Evolutionary conservation across 2,888 invertebrate genomes (phyloP).

Genomic region (Penaeus monodon): DNA sequence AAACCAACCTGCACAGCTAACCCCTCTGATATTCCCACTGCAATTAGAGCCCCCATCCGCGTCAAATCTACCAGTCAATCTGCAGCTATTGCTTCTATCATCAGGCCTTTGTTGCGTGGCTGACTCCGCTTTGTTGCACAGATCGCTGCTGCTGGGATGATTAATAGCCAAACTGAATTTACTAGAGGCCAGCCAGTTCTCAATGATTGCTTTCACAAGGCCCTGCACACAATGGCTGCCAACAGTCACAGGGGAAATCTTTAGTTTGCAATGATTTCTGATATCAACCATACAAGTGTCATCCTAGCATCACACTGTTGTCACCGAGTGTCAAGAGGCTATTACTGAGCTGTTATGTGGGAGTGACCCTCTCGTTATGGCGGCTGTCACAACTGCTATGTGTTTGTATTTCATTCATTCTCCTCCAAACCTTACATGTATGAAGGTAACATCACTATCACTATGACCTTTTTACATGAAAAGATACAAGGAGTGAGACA

Average conservation of each 20-base stretch:
- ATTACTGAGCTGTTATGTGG: constrained; percentile 12
- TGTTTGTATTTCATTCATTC: not conserved
- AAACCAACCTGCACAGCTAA: constrained; percentile 18
- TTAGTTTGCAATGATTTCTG: too few species aligned
- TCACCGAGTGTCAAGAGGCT: constrained; percentile 15
- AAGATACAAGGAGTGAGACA: too few species aligned
- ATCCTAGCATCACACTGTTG: constrained; percentile 1
- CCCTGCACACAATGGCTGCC: constrained; percentile 1
- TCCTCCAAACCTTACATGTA: too few species aligned
- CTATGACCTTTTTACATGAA: too few species aligned
- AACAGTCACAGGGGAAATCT: not conserved
- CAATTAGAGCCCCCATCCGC: constrained; percentile 58
- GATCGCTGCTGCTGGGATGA: constrained; percentile 26
- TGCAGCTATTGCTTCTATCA: constrained; percentile 46
- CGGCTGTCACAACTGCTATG: not conserved
- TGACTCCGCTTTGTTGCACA: constrained; percentile 43
- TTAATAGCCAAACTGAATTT: constrained; percentile 37
- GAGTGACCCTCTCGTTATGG: not conserved
- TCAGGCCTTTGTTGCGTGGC: constrained; percentile 42
- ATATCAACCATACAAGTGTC: not conserved
- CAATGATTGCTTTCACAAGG: not conserved
- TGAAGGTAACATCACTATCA: too few species aligned
- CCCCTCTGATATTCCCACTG: constrained; percentile 54
- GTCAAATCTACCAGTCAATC: constrained; percentile 48
- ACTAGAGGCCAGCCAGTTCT: constrained; percentile 6